A percentile compares a stretch with the other conserved stretches of the same genome.
phyloP scores from a whole-genome alignment of 2,888 invertebrate species.

The Drosophila meridiana region DNA sequence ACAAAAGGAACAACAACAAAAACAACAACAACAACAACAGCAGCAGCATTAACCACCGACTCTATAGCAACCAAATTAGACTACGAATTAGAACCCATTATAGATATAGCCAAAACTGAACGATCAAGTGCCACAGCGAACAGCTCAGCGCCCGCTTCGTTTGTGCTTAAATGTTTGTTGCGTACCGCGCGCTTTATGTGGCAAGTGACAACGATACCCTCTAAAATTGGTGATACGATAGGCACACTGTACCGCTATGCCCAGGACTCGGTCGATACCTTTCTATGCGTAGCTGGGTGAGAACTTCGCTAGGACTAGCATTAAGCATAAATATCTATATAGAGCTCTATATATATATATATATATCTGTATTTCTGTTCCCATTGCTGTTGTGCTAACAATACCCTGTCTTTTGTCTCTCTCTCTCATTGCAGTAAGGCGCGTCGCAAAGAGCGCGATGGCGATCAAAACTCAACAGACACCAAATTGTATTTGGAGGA shows the following conservation, averaged over 20 bases:
- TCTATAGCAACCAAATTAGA: constrained; percentile 2
- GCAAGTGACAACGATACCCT: constrained; percentile 85
- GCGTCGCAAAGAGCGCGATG: constrained; percentile 97
- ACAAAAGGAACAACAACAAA: constrained; percentile 20
- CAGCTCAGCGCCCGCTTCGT: constrained; percentile 63
- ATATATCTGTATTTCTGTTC: not conserved
- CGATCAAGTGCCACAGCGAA: constrained; percentile 27
- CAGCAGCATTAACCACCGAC: not conserved
- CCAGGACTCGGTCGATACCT: constrained; percentile 84
- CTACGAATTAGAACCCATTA: constrained; percentile 9
- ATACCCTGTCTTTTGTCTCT: constrained; percentile 12
- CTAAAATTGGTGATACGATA: constrained; percentile 85
- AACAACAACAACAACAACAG: constrained; percentile 13
- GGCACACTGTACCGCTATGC: constrained; percentile 85
- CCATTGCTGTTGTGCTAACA: constrained; percentile 23
- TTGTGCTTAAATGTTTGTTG: constrained; percentile 83
- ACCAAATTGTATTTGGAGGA: constrained; percentile 98
- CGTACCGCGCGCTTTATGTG: constrained; percentile 84
- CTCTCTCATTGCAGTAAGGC: constrained; percentile 92
- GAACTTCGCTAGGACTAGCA: constrained; percentile 55
- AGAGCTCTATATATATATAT: not conserved
- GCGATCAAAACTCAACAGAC: constrained; percentile 91
- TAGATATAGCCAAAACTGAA: constrained; percentile 2
- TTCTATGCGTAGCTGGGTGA: constrained; percentile 85
- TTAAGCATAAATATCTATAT: too few relatives aligned